These are phyloP conservation scores for Proisotoma minuta DNA, from an alignment of 2,888 invertebrate genomes.

Conservation along the genomic window DNA sequence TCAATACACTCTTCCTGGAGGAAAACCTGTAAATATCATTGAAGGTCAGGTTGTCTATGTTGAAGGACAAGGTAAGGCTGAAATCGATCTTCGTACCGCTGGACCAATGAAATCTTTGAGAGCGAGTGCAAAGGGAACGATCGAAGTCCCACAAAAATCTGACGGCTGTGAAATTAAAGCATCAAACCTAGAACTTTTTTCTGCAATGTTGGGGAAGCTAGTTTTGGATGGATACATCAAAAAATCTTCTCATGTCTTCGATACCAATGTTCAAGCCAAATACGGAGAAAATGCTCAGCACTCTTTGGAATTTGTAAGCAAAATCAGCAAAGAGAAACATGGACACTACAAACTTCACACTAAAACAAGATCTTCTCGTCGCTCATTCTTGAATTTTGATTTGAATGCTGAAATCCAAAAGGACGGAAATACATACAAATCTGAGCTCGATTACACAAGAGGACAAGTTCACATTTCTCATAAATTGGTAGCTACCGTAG, in stretches of 20 bases:
- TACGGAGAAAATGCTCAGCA: conserved; percentile 28
- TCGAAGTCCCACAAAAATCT: conserved; percentile 11
- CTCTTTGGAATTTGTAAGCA: conserved; percentile 20
- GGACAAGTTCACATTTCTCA: conserved; percentile 29
- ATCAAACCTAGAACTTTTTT: conserved; percentile 28
- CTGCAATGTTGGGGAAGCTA: conserved; percentile 28
- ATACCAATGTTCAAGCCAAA: conserved; percentile 25
- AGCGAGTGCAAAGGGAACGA: conserved; percentile 33
- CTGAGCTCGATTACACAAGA: conserved; percentile 24
- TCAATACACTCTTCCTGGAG: conserved; percentile 61
- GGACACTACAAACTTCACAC: conserved; percentile 19
- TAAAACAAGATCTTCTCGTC: conserved; percentile 31
- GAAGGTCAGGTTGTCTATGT: conserved; percentile 39
- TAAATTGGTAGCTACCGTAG: conserved; percentile 22
- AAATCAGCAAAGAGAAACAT: conserved; percentile 15
- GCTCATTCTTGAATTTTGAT: conserved; percentile 52
- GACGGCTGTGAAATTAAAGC: conserved; percentile 18
- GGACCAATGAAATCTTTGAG: conserved; percentile 23
- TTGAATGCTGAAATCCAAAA: conserved; percentile 56
- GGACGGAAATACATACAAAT: conserved; percentile 15
- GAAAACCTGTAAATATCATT: conserved; percentile 50
- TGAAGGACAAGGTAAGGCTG: conserved; percentile 27
- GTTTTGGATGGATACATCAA: conserved; percentile 22
- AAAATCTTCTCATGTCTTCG: conserved; percentile 11
- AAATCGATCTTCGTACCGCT: conserved; percentile 36